These are phyloP conservation scores for Scaptomyza parva DNA, from an alignment of 2,888 invertebrate genomes.

Conservation along the genomic window DNA sequence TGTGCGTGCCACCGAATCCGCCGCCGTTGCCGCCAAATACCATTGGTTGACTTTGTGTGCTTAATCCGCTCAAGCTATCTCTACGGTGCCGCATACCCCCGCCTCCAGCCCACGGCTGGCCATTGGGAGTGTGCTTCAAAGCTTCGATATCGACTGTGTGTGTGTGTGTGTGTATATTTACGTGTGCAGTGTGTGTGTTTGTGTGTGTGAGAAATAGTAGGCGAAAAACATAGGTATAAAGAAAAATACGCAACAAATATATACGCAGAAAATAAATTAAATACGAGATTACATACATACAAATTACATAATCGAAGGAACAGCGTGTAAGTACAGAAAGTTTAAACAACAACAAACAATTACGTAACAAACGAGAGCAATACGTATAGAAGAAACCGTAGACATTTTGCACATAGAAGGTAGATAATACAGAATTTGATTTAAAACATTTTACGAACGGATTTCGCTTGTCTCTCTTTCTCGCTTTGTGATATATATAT, in stretches of 20 bases:
- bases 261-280: slow-evolving; percentile 19
- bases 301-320: slow-evolving; percentile 33
- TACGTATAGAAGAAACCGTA: slow-evolving; percentile 14
- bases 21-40: slow-evolving; percentile 85
- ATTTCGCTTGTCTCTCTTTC: background rate
- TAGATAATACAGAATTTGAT: slow-evolving; percentile 23
- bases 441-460: slow-evolving; percentile 23
- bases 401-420: slow-evolving; percentile 9
- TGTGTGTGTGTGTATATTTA: slow-evolving; percentile 38
- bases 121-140: slow-evolving; percentile 86
- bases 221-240: slow-evolving; percentile 51
- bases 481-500: background rate
- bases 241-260: slow-evolving; percentile 53
- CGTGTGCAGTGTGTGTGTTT: slow-evolving; percentile 58
- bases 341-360: slow-evolving; percentile 18
- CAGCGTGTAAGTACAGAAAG: slow-evolving; percentile 47
- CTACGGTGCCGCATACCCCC: slow-evolving; percentile 85
- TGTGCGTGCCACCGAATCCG: slow-evolving; percentile 85
- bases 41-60: slow-evolving; percentile 85
- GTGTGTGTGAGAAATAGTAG: slow-evolving; percentile 49
- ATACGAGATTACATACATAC: slow-evolving; percentile 30
- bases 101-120: slow-evolving; percentile 82
- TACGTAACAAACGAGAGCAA: slow-evolving; percentile 35
- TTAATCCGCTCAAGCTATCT: slow-evolving; percentile 85
- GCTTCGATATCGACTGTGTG: slow-evolving; percentile 87